Percentiles rank a stretch among this genome's conserved stretches.
Conservation (phyloP, 2,888 invertebrate species). For the Pantelozetes paolii region DNA sequence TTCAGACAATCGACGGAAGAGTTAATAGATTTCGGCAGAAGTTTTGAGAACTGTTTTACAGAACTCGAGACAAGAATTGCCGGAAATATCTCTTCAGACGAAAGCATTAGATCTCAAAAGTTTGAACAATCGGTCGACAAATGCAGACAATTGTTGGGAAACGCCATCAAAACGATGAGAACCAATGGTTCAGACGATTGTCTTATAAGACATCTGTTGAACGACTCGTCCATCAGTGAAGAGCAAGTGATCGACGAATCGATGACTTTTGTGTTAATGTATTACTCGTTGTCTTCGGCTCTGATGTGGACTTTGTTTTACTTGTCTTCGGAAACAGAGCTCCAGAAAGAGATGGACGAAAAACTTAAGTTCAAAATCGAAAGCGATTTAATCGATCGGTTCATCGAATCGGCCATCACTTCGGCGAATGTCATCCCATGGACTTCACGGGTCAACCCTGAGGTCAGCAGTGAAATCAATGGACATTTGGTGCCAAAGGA, state of each 20-base stretch:
- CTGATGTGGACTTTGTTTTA: conserved; percentile 7
- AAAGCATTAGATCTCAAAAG: neutral
- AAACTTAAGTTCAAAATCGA: neutral
- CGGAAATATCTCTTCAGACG: neutral
- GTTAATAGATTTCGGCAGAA: neutral
- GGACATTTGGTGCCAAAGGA: conserved; percentile 1
- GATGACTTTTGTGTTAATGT: conserved; percentile 15
- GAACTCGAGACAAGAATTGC: neutral
- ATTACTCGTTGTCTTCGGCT: conserved; percentile 3
- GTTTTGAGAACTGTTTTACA: conserved; percentile 13
- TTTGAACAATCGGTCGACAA: conserved; percentile 8
- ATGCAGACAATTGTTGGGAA: neutral
- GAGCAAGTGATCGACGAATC: neutral
- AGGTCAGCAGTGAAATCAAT: neutral
- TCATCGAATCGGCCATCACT: neutral
- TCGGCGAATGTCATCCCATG: conserved; percentile 1
- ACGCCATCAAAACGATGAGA: neutral
- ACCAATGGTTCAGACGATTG: neutral
- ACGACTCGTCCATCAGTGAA: neutral
- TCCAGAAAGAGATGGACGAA: neutral
- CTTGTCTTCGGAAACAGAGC: neutral
- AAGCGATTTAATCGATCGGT: neutral
- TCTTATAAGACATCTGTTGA: neutral
- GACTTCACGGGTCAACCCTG: conserved; percentile 1
- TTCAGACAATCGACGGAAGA: neutral